Evolutionary conservation across 1,140 invertebrate species (phyloP), one percentile per base, ranked within the genome.

Genomic region (Bombus polaris): DNA sequence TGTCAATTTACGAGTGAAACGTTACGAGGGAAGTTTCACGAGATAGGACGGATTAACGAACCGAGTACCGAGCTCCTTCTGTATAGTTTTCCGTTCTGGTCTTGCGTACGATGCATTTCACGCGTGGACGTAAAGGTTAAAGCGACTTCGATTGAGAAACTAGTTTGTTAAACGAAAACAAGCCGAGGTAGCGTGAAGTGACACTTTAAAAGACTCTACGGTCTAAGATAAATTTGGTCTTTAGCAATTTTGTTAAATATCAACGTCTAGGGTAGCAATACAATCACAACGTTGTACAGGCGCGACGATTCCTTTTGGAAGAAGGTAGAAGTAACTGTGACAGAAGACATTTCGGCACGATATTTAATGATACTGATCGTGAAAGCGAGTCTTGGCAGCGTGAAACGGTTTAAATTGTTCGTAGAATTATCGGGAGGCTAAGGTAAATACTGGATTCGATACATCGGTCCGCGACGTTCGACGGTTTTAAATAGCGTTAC

Each of bases 401-500:
- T 9, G 12, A 2, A 5, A 6, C 44, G 25, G 6, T 62, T 78
- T 32, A 78, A 81, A 53, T 47, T 9, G 47, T 53, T 66, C 32
- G 66, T 28, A 39, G 66, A 47, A 80, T 80, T 35, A 72, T 62
- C 25, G 32, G 12, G 57, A 37, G 32, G 18, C n/a, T 77, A 77
- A 80, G 76, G 76, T 78, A 80, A 85, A 85, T 57, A 79, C 62
- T 25, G 32, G 53, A 32, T 44, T 53, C 68, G 77, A 85, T 47
- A 80, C 68, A 65, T 42, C 4, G 66, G 73, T 10, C 42, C 9
- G 22, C 62, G 47, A 35, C 39, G 83, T 47, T 71, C 44, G 37
- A 22, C 70, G 76, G 76, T 80, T 85, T 85, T 85, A 80, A 85
- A 85, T 80, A 85, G 83, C 76, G 59, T 62, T 80, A 80, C 68